Evolutionary conservation across 2,113 vertebrate species (phyloP), one percentile per base, ranked within the genome.

Genomic region (Manacus vitellinus): DNA sequence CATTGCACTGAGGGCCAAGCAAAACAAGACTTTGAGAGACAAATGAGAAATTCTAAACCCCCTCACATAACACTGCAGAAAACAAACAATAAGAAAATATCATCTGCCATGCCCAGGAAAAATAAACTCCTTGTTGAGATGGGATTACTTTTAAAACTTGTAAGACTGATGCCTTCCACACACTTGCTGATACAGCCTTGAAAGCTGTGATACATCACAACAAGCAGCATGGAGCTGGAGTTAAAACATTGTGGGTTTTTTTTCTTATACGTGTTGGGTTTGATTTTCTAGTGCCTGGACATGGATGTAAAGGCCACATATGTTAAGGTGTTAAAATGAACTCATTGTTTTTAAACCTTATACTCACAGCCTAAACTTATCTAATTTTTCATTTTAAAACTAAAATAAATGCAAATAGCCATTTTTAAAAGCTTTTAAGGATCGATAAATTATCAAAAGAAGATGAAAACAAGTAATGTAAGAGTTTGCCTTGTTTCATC

Each of bases 21-120:
- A 88, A 77, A 66, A 10, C 13, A 70, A 77, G 12, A 5, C n/a
- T 70, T 35, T 24, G 46, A 85, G 35, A 75, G 10, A 46, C 27
- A 72, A 55, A 35, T 11, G 19, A 74, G 52, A 87, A 66, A 55
- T 63, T 49, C 31, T 85, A 85, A 95, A 83, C 35, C 51, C 75
- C 75, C 56, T 95, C 95, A 91, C 85, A 94, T 68, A 94, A 44
- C 72, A 71, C 75, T 89, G 83, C 0, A 93, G 67, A 85, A 75
- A 88, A 68, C 2, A 70, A 94, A 88, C 54, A 74, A 58, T 7
- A 68, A 33, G 35, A 74, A 73, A 76, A 23, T 6, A 55, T 13
- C 2, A 10, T 24, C 14, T 76, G 24, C 23, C 17, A 18, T 55
- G 71, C 47, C 35, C 51, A 47, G 33, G n/a, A 4, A 75, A 47